phyloP scores from a whole-genome alignment of 2,113 vertebrate genomes.

The Tenebrosternarchus preto region DNA sequence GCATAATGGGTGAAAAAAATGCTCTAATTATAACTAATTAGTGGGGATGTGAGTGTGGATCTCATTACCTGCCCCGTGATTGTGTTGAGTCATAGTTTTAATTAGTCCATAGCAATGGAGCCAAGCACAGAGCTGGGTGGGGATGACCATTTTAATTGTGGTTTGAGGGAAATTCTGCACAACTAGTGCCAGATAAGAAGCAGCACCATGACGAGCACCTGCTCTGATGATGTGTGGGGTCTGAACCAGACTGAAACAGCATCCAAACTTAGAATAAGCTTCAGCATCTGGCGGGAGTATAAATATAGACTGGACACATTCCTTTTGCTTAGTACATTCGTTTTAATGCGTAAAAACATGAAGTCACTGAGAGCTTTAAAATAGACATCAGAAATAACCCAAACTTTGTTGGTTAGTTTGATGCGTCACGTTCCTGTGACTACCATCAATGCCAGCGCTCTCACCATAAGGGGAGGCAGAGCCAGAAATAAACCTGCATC shows the following conservation, averaged over 20 bases:
- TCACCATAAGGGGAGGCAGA: conserved; percentile 43
- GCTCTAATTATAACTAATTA: conserved; percentile 54
- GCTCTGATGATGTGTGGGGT: neutral
- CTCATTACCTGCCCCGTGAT: conserved; percentile 48
- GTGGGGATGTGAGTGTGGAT: conserved; percentile 34
- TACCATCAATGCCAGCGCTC: conserved; percentile 47
- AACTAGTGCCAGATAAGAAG: neutral
- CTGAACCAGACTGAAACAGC: neutral
- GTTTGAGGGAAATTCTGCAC: conserved; percentile 9
- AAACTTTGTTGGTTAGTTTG: conserved; percentile 45
- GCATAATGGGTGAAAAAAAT: conserved; percentile 50
- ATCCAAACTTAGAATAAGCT: neutral
- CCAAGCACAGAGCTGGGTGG: conserved; percentile 21
- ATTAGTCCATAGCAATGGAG: conserved; percentile 41
- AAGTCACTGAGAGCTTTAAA: conserved; percentile 28
- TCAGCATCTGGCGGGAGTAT: neutral
- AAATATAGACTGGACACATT: neutral
- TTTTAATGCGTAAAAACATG: conserved; percentile 6
- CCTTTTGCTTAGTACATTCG: neutral
- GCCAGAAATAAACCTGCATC: conserved; percentile 51
- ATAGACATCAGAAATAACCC: conserved; percentile 32
- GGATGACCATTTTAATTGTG: conserved; percentile 39
- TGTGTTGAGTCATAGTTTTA: conserved; percentile 55
- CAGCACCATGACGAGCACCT: neutral
- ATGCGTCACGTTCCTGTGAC: conserved; percentile 47